Evolutionary conservation across 2,113 vertebrate genomes (phyloP).

Genomic region (Cercocebus atys): DNA sequence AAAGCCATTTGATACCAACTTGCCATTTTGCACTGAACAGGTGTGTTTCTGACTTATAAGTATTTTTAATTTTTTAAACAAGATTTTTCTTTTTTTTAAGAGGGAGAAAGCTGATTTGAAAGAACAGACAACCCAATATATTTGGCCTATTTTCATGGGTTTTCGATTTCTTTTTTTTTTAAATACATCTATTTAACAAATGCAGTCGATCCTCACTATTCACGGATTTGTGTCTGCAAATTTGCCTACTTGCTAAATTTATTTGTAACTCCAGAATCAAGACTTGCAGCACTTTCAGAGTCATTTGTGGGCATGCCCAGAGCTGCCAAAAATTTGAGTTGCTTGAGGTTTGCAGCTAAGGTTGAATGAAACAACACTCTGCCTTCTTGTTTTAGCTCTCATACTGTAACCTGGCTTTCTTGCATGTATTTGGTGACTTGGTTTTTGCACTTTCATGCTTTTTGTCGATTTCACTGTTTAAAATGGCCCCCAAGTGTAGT

Average conservation of each 20-base stretch:
- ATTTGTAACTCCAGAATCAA: neutral
- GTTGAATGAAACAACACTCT: neutral
- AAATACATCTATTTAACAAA: neutral
- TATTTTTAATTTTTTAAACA: neutral
- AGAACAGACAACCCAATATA: neutral
- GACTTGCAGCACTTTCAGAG: fast-evolving
- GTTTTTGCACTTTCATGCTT: neutral
- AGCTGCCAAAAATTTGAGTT: neutral
- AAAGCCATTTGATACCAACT: neutral
- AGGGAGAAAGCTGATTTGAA: neutral
- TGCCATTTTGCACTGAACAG: neutral
- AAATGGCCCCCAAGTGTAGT: fast-evolving
- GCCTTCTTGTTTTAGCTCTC: neutral
- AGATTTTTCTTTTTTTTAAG: neutral
- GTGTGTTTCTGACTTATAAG: neutral
- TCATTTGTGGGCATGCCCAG: neutral
- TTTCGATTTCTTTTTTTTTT: neutral
- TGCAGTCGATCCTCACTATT: neutral
- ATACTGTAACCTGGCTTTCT: neutral
- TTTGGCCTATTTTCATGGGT: neutral
- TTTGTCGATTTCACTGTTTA: neutral
- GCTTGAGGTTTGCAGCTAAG: neutral
- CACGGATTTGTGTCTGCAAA: neutral
- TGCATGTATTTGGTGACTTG: neutral
- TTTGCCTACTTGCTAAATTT: neutral